Evolutionary conservation across 2,113 vertebrate species (phyloP).

Genomic region (Aptenodytes patagonicus): DNA sequence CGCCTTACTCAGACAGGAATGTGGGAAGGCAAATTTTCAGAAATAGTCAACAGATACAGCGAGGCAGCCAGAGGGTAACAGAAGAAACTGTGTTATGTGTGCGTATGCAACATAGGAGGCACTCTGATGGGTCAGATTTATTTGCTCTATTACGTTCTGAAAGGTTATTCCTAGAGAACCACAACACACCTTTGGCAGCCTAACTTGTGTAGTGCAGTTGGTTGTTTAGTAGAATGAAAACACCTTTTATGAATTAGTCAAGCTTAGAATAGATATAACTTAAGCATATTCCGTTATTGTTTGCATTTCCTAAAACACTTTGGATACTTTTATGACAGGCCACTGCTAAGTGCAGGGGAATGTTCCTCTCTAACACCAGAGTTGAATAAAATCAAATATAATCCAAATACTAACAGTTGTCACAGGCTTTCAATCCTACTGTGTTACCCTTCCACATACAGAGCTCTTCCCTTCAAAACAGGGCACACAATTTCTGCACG

Average conservation of each 20-base stretch:
- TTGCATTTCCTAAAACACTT: background rate
- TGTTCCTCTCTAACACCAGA: background rate
- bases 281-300: background rate
- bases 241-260: background rate
- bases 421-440: background rate
- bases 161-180: background rate
- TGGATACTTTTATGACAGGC: background rate
- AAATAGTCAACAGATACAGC: background rate
- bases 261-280: background rate
- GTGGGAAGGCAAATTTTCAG: background rate
- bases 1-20: background rate
- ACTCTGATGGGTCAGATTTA: background rate
- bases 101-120: background rate
- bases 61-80: background rate
- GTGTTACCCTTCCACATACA: background rate
- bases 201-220: background rate
- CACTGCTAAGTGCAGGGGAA: background rate
- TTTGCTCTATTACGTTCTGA: background rate
- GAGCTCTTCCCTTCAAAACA: background rate
- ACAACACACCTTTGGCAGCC: background rate
- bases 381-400: background rate
- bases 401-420: background rate
- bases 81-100: background rate
- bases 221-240: background rate
- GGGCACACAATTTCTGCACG: background rate